Percentiles rank a stretch among this genome's conserved stretches.
phyloP scores from a whole-genome alignment of 2,113 vertebrate genomes.

The Oryzias javanicus region DNA sequence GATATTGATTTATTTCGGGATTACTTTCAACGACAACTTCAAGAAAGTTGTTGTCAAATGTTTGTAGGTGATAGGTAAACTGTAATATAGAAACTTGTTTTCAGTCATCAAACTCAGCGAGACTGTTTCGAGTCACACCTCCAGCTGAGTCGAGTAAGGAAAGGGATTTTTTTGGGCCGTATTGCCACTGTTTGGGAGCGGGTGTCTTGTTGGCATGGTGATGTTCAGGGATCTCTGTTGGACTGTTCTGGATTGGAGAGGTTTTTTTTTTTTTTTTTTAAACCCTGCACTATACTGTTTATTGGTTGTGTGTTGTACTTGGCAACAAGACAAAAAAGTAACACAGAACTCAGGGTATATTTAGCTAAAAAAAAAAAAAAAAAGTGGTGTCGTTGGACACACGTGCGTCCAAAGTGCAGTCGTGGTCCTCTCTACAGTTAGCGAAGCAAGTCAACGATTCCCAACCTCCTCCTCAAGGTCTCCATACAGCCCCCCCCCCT shows the following conservation, averaged over 20 bases:
- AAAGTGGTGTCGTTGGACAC: constrained; percentile 72
- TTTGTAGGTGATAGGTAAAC: constrained; percentile 49
- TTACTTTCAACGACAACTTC: constrained; percentile 44
- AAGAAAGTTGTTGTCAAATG: constrained; percentile 39
- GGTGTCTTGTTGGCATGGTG: constrained; percentile 50
- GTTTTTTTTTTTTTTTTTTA: constrained; percentile 23
- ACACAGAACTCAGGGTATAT: constrained; percentile 80
- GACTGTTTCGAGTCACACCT: constrained; percentile 66
- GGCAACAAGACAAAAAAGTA: constrained; percentile 65
- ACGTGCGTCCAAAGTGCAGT: constrained; percentile 64
- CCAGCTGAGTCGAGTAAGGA: constrained; percentile 69
- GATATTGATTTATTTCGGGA: constrained; percentile 46
- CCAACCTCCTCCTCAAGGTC: constrained; percentile 77
- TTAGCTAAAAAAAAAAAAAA: constrained; percentile 53
- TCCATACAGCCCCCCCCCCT: constrained; percentile 58
- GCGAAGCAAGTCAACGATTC: constrained; percentile 69
- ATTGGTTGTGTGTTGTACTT: constrained; percentile 60
- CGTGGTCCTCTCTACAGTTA: constrained; percentile 79
- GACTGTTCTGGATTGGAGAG: constrained; percentile 43
- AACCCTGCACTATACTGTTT: constrained; percentile 56
- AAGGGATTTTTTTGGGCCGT: constrained; percentile 70
- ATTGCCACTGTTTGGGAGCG: constrained; percentile 60
- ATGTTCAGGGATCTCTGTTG: constrained; percentile 53
- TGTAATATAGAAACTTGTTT: constrained; percentile 49
- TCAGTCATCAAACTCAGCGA: constrained; percentile 50